phyloP scores from a whole-genome alignment of 2,888 invertebrate species.

The Ditula angustiorana region DNA sequence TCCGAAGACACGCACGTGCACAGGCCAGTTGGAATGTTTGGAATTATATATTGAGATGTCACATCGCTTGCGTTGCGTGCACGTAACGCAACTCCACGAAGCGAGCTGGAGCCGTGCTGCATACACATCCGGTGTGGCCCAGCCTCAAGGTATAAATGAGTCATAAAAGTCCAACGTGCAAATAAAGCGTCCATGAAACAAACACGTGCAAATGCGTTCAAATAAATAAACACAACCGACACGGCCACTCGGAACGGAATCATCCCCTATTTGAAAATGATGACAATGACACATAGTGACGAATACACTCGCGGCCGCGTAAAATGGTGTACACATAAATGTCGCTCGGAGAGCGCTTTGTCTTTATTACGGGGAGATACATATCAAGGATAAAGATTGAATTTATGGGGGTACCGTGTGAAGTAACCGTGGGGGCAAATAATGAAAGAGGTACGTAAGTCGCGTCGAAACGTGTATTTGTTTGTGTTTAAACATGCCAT shows the following conservation, averaged over 20 bases:
- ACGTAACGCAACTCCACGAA: too few relatives aligned
- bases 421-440: conserved; percentile 7
- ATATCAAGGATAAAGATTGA: conserved; percentile 29
- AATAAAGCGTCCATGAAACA: not conserved
- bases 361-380: conserved; percentile 32
- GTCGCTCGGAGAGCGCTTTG: conserved; percentile 20
- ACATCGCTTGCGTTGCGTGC: too few relatives aligned
- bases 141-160: too few relatives aligned
- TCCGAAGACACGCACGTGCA: too few relatives aligned
- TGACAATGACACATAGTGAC: not conserved
- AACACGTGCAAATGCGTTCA: conserved; percentile 6
- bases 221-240: conserved; percentile 21
- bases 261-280: conserved; percentile 19
- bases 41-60: too few relatives aligned
- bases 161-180: not conserved
- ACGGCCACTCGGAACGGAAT: not conserved
- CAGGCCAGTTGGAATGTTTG: too few relatives aligned
- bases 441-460: not conserved
- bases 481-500: not conserved
- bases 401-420: conserved; percentile 35
- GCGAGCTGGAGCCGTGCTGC: too few relatives aligned
- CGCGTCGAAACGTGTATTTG: not conserved
- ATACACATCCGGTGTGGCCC: too few relatives aligned
- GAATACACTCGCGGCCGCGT: conserved; percentile 16
- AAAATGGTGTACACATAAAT: conserved; percentile 21